Evolutionary conservation across 2,797 vertebrate species (phyloP).

Genomic region (Balearica regulorum): DNA sequence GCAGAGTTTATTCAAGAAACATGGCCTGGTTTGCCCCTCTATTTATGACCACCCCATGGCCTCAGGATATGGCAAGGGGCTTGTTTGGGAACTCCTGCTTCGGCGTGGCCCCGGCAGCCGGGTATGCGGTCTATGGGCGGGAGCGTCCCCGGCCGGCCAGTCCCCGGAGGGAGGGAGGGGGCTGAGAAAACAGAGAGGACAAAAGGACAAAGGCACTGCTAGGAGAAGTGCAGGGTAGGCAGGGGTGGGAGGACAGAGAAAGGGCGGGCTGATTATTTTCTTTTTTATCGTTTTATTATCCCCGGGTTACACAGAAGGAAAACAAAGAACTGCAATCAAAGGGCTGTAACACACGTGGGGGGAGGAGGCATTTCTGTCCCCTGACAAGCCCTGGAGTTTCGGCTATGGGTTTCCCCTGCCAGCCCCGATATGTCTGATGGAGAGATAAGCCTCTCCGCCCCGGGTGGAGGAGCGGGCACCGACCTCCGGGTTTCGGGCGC

Average conservation of each 20-base stretch:
- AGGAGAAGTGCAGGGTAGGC: not conserved
- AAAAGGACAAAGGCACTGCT: not conserved
- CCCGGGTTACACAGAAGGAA: not conserved
- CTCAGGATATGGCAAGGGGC: accelerated
- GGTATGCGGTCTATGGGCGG: not conserved
- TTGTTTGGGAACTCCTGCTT: accelerated
- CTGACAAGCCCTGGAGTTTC: not conserved
- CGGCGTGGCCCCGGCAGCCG: not conserved
- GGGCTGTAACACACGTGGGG: not conserved
- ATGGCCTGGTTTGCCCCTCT: not conserved
- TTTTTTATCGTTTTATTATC: conserved; percentile 28
- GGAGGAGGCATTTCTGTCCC: not conserved
- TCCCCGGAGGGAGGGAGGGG: too few species aligned
- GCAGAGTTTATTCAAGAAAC: not conserved
- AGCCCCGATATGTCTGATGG: not conserved
- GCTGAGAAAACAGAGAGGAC: not conserved
- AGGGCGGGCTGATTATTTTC: not conserved
- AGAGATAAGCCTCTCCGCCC: not conserved
- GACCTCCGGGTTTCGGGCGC: not conserved
- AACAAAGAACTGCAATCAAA: conserved; percentile 15
- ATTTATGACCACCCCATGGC: not conserved
- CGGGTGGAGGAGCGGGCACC: not conserved
- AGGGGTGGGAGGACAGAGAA: not conserved
- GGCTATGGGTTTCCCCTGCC: not conserved
- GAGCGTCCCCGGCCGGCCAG: not conserved